Conservation (phyloP, 2,888 invertebrate species). For the Marasmarcha lunaedactyla region DNA sequence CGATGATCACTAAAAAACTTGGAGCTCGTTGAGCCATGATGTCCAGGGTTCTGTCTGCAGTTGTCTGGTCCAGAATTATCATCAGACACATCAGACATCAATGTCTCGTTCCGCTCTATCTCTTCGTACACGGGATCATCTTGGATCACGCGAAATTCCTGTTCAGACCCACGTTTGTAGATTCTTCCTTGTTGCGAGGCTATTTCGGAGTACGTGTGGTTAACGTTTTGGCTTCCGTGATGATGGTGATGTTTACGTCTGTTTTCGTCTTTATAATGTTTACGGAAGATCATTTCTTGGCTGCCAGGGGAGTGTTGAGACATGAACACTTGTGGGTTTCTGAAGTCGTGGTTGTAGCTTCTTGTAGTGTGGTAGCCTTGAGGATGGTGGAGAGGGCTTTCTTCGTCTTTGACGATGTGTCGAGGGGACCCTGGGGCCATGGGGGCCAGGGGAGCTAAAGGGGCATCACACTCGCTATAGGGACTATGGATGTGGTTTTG, state of each 20-base stretch:
- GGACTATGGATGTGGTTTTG: slow-evolving; percentile 67
- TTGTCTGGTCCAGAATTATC: slow-evolving; percentile 75
- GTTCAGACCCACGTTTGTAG: slow-evolving; percentile 65
- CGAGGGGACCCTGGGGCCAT: slow-evolving; percentile 58
- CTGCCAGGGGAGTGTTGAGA: slow-evolving; percentile 60
- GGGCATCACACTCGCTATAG: slow-evolving; percentile 61
- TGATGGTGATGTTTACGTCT: slow-evolving; percentile 60
- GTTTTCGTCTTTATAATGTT: slow-evolving; percentile 58
- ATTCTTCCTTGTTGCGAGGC: slow-evolving; percentile 58
- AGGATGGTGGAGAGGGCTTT: slow-evolving; percentile 46
- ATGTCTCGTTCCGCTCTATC: slow-evolving; percentile 79
- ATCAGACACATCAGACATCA: slow-evolving; percentile 83
- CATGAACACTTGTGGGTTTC: slow-evolving; percentile 61
- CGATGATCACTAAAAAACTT: slow-evolving; percentile 85
- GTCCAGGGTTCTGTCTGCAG: slow-evolving; percentile 75
- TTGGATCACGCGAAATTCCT: slow-evolving; percentile 69
- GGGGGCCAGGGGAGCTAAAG: slow-evolving; percentile 41
- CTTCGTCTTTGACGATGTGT: slow-evolving; percentile 55
- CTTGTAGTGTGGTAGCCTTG: slow-evolving; percentile 57
- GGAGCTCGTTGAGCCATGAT: slow-evolving; percentile 65
- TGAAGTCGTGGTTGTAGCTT: slow-evolving; percentile 60
- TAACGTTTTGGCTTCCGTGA: slow-evolving; percentile 70
- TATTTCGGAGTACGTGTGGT: slow-evolving; percentile 85
- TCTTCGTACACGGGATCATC: slow-evolving; percentile 88
- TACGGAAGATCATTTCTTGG: slow-evolving; percentile 57